phyloP scores from a whole-genome alignment of 1,140 invertebrate species.

The Alviniconcha marisindica region DNA sequence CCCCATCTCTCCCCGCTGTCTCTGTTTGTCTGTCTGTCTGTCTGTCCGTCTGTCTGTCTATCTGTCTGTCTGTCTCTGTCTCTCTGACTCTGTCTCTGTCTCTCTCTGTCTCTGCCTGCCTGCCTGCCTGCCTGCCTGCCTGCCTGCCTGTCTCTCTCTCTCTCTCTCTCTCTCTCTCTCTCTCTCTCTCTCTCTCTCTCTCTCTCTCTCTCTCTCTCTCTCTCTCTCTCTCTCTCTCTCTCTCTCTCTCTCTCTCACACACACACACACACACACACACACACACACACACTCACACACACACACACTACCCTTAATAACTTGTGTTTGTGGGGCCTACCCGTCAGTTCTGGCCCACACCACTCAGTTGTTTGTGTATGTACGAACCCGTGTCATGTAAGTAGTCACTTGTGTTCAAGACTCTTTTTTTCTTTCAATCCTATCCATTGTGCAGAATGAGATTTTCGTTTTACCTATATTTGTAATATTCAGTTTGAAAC shows the following conservation, averaged over 20 bases:
- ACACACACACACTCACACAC: no score
- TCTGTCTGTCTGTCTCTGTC: conserved; percentile 4
- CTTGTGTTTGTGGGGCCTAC: no score
- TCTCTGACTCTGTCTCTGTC: conserved; percentile 13
- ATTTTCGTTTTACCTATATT: no score
- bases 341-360: no score
- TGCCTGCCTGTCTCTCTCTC: neutral
- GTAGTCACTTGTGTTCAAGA: no score
- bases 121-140: neutral
- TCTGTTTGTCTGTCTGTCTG: neutral
- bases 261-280: no score
- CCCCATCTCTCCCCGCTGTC: neutral
- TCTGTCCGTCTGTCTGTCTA: conserved; percentile 5
- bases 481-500: no score
- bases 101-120: neutral
- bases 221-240: conserved; percentile 22
- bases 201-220: conserved; percentile 6
- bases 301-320: no score
- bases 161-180: conserved; percentile 15
- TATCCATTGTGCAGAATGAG: no score
- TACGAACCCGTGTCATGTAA: no score
- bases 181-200: conserved; percentile 2
- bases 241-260: conserved; percentile 18
- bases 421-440: no score
- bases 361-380: no score